phyloP scores from a whole-genome alignment of 2,888 invertebrate genomes.

The Celastrina argiolus region DNA sequence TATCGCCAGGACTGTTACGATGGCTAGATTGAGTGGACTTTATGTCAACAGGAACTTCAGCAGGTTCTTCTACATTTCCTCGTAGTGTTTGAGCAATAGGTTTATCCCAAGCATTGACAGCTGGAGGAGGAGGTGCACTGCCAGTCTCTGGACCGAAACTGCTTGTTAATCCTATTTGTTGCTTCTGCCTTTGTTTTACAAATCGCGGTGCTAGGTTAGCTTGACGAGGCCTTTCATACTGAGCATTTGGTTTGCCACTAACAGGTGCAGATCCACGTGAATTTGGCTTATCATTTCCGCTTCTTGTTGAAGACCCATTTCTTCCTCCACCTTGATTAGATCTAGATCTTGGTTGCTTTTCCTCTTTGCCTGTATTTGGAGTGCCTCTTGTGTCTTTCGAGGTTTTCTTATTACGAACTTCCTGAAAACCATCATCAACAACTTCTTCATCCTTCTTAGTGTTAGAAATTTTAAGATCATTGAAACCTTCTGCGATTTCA shows the following conservation, averaged over 20 bases:
- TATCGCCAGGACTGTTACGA: constrained; percentile 66
- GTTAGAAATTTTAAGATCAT: constrained; percentile 57
- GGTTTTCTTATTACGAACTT: constrained; percentile 88
- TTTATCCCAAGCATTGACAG: constrained; percentile 91
- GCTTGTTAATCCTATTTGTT: constrained; percentile 62
- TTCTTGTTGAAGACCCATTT: constrained; percentile 65
- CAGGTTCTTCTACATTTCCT: constrained; percentile 69
- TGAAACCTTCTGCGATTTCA: constrained; percentile 64
- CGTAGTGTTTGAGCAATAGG: constrained; percentile 84
- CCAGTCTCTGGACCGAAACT: constrained; percentile 74
- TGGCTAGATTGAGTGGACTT: constrained; percentile 67
- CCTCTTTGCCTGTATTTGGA: constrained; percentile 49
- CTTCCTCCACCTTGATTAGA: constrained; percentile 67
- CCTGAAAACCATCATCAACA: constrained; percentile 87
- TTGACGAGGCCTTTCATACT: constrained; percentile 73
- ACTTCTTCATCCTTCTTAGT: constrained; percentile 68
- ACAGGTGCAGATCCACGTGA: constrained; percentile 55
- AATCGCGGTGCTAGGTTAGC: constrained; percentile 86
- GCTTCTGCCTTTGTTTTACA: constrained; percentile 83
- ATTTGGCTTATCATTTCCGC: constrained; percentile 60
- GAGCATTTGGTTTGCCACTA: constrained; percentile 53
- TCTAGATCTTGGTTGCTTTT: constrained; percentile 67
- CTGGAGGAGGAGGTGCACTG: constrained; percentile 81
- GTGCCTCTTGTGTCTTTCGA: constrained; percentile 78
- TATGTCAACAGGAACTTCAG: constrained; percentile 46